A percentile compares a stretch with the other conserved stretches of the same genome.
phyloP scores from a whole-genome alignment of 2,888 invertebrate species.

The Keiferia lycopersicella region DNA sequence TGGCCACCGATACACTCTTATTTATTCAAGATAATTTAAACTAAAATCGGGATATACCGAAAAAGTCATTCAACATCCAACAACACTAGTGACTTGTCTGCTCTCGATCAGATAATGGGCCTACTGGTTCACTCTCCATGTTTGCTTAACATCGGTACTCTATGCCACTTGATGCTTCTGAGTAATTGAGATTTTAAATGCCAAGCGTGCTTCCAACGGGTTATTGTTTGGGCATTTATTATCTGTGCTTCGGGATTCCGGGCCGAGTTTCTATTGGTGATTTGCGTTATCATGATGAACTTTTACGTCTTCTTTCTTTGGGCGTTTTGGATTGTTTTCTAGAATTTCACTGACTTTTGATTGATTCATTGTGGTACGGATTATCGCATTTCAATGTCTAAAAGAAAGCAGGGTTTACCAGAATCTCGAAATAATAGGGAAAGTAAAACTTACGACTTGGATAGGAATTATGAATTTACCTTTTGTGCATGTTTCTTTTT shows the following conservation, averaged over 20 bases:
- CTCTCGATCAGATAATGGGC: slow-evolving; percentile 71
- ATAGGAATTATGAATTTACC: too few relatives aligned
- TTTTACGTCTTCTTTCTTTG: slow-evolving; percentile 19
- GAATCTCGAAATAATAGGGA: too few relatives aligned
- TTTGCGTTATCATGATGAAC: slow-evolving; percentile 25
- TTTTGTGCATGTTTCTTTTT: too few relatives aligned
- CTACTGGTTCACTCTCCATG: slow-evolving; percentile 57
- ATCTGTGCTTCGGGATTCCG: neutral
- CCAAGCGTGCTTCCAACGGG: slow-evolving; percentile 33
- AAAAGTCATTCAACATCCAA: too few relatives aligned
- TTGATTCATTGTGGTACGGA: too few relatives aligned
- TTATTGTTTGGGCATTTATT: slow-evolving; percentile 26
- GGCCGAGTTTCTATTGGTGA: slow-evolving; percentile 22
- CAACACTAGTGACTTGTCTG: slow-evolving; percentile 38
- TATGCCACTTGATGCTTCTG: slow-evolving; percentile 58
- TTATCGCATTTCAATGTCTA: too few relatives aligned
- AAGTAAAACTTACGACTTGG: too few relatives aligned
- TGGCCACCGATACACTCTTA: too few relatives aligned
- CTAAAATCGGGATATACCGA: neutral
- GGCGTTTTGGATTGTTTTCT: slow-evolving; percentile 7
- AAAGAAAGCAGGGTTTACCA: too few relatives aligned
- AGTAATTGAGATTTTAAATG: slow-evolving; percentile 66
- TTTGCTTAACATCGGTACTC: slow-evolving; percentile 63
- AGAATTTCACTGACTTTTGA: too few relatives aligned
- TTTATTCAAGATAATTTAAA: neutral